Conservation (phyloP, 2,888 invertebrate genomes). For the Parnassius glacialis region DNA sequence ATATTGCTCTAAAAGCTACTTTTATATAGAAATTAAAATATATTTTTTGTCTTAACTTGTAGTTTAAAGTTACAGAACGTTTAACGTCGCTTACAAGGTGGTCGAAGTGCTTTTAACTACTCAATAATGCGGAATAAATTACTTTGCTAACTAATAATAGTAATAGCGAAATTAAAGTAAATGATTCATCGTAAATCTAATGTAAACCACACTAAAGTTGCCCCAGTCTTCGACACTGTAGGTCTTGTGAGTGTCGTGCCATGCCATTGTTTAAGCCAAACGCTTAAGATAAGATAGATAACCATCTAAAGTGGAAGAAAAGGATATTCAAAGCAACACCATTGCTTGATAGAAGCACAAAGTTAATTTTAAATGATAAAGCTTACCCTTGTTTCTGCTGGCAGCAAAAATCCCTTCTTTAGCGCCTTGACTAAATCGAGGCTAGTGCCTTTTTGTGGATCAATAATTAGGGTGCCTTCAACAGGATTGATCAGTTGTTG, state of each 20-base stretch:
- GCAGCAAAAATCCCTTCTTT: constrained; percentile 92
- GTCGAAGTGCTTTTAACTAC: constrained; percentile 10
- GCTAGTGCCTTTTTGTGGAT: constrained; percentile 79
- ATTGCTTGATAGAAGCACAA: constrained; percentile 71
- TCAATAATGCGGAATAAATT: background rate
- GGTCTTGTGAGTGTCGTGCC: constrained; percentile 70
- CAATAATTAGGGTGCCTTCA: constrained; percentile 85
- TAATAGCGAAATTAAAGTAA: background rate
- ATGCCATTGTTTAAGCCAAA: constrained; percentile 77
- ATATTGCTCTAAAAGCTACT: constrained; percentile 16
- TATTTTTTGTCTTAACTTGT: constrained; percentile 3
- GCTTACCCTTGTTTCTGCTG: constrained; percentile 97
- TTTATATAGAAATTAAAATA: constrained; percentile 35
- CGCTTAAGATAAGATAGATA: constrained; percentile 66
- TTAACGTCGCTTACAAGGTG: constrained; percentile 8
- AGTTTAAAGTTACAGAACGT: background rate
- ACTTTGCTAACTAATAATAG: background rate
- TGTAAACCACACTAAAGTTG: constrained; percentile 29
- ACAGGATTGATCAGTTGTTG: constrained; percentile 87
- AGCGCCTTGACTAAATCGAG: constrained; percentile 92
- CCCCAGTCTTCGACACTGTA: constrained; percentile 56
- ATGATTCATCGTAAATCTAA: constrained; percentile 8
- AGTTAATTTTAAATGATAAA: constrained; percentile 44
- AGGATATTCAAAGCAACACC: constrained; percentile 76
- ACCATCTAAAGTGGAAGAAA: constrained; percentile 67